Evolutionary conservation across 2,797 vertebrate species (phyloP).

Genomic region (Acanthornis magna): DNA sequence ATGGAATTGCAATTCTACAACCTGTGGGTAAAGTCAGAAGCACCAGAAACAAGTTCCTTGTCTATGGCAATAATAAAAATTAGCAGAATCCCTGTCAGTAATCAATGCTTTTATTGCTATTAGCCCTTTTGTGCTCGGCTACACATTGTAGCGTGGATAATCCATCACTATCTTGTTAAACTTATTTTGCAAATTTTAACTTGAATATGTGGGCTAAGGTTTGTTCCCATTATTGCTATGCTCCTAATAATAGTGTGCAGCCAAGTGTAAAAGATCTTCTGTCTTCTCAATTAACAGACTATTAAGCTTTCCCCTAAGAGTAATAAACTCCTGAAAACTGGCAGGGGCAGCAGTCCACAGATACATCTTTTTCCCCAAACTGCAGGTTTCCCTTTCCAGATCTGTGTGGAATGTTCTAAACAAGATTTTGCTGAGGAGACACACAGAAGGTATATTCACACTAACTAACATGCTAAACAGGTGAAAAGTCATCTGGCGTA

Average conservation of each 20-base stretch:
- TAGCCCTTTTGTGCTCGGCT: not conserved
- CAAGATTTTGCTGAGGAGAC: not conserved
- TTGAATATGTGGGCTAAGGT: slow-evolving; percentile 46
- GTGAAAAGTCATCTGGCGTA: not conserved
- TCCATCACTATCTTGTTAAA: slow-evolving; percentile 48
- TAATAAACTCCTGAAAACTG: slow-evolving; percentile 63
- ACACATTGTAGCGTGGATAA: not conserved
- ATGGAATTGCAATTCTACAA: not conserved
- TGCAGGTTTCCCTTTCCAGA: not conserved
- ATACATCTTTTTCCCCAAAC: not conserved
- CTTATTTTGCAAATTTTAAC: slow-evolving; percentile 56
- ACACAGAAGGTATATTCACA: not conserved
- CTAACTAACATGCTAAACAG: not conserved
- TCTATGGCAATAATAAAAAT: not conserved
- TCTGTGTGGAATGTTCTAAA: not conserved
- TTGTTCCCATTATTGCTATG: slow-evolving; percentile 60
- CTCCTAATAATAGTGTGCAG: slow-evolving; percentile 57
- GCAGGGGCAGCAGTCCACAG: slow-evolving; percentile 37
- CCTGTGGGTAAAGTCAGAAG: not conserved
- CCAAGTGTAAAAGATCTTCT: slow-evolving; percentile 63
- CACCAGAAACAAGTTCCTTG: not conserved
- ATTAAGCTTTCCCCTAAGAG: slow-evolving; percentile 67
- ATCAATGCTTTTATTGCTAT: not conserved
- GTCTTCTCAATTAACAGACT: slow-evolving; percentile 69
- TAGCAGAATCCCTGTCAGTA: not conserved